Base-by-base conservation (phyloP, 1,140 invertebrate species). In the Drosophila pseudoobscura region DNA sequence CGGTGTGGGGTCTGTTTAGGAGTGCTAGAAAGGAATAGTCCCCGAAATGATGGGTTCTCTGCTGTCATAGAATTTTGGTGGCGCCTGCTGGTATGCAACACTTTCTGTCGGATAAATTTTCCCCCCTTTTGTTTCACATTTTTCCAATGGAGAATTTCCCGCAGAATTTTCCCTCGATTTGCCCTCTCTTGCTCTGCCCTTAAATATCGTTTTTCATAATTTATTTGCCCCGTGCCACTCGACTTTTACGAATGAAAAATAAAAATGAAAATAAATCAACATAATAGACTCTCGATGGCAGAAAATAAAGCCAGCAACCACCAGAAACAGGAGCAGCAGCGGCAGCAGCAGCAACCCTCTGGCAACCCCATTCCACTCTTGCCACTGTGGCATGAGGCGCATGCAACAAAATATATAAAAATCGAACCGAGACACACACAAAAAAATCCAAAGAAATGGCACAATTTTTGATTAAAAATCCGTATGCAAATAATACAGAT, bases 261-360 rank as follows among this genome's bases (percentile, higher is more conserved):
- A 66, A 78, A 83, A 79, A 87, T 87, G 72, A 58, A 87, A 88
- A 87, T 88, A 87, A 87, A 87, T 87, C 83, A 87, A 60, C 83
- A 87, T 87, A 87, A 87, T 87, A 87, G 75, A 88, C 78, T 82
- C 60, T 63, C 58, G 73, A 69, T 35, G 44, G 61, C 61, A 13
- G 61, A 43, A 65, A 64, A 68, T n/a, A 47, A 57, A 56, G 41
- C 35, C 22, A 83, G 49, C 75, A 75, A 82, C 74, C 68, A 76
- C 74, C 77, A 71, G 58, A 63, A 43, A 17, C 26, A 53, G 20
- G 39, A 20, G 52, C 52, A 15, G 46, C 13, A 56, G 39, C 53
- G n/a, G n/a, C n/a, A n/a, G n/a, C 45, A 29, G 8, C 17, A 84
- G 53, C 82, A 76, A 88, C 83, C 83, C 83, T 88, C 57, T 39